These are phyloP conservation scores for Apogon hyalosoma DNA, from an alignment of 2,797 vertebrate species.

Conservation along the genomic window DNA sequence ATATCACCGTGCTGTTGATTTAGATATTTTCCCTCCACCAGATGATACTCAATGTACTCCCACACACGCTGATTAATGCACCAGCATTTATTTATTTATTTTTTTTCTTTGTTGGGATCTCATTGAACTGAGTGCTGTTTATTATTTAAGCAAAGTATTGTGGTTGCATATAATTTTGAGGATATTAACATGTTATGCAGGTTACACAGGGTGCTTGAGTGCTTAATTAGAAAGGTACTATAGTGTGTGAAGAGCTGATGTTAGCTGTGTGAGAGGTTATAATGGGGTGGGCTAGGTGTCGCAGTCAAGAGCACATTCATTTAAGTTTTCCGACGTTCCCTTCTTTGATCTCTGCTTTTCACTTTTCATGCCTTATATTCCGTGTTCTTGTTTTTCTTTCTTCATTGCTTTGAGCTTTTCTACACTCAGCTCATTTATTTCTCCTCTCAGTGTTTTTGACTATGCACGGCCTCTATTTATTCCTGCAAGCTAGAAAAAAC, in stretches of 20 bases:
- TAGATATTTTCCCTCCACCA: neutral
- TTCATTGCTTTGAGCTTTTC: neutral
- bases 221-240: constrained; percentile 59
- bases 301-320: constrained; percentile 52
- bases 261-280: constrained; percentile 49
- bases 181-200: constrained; percentile 32
- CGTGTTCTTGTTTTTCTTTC: neutral
- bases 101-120: neutral
- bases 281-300: constrained; percentile 54
- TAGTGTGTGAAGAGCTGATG: constrained; percentile 60
- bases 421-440: neutral
- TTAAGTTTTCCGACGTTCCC: constrained; percentile 35
- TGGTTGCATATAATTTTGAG: constrained; percentile 43
- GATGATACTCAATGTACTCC: neutral
- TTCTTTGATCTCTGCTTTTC: constrained; percentile 34
- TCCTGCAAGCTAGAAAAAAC: neutral
- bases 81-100: neutral
- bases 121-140: neutral
- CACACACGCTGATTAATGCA: constrained; percentile 12
- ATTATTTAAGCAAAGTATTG: constrained; percentile 27
- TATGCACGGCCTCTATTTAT: neutral
- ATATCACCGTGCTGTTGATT: too few relatives aligned
- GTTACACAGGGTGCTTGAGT: constrained; percentile 38
- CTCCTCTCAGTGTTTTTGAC: neutral
- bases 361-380: neutral